phyloP scores from a whole-genome alignment of 2,797 vertebrate species.

The Gorsachius magnificus region DNA sequence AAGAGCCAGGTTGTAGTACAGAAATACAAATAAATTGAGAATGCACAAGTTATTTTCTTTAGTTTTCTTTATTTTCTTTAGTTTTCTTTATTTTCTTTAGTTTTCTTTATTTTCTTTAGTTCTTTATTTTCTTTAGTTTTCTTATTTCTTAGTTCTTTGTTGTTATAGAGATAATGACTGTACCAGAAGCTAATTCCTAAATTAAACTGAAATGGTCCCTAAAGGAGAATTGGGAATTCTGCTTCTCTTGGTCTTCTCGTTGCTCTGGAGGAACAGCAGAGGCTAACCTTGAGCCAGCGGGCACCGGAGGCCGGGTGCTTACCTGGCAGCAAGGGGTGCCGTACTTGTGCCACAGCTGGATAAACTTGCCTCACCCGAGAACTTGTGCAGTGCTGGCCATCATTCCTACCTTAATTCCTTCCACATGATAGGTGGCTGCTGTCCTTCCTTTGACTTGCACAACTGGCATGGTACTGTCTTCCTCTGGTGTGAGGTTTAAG shows the following conservation, averaged over 20 bases:
- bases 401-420: not conserved
- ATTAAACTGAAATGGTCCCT: not conserved
- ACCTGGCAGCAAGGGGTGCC: too few species aligned
- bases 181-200: not conserved
- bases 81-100: not conserved
- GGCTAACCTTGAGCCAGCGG: not conserved
- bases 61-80: not conserved
- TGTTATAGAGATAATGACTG: not conserved
- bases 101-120: not conserved
- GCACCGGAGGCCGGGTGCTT: rapidly evolving
- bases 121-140: not conserved
- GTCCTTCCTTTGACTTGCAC: not conserved
- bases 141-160: too few species aligned
- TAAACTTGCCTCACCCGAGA: not conserved
- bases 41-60: not conserved
- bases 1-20: not conserved
- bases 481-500: not conserved
- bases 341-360: not conserved
- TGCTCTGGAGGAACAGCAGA: not conserved
- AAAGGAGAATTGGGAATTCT: not conserved
- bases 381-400: not conserved
- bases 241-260: too few species aligned
- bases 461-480: not conserved
- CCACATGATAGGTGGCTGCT: not conserved
- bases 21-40: not conserved